Evolutionary conservation across 2,113 vertebrate genomes (phyloP).

Genomic region (Hylia prasina): DNA sequence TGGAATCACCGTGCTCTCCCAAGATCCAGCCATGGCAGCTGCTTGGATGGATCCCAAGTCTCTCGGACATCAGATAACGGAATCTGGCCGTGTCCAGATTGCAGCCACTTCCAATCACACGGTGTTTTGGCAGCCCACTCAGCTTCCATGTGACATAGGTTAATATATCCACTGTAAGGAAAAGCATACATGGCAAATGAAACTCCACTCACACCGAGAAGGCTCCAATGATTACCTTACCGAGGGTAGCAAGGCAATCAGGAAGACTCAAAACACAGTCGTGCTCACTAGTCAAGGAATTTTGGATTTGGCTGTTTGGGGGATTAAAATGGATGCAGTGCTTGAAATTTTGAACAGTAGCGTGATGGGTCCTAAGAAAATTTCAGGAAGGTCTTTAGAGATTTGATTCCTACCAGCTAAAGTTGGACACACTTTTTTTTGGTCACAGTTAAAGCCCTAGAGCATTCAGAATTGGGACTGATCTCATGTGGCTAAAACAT

Average conservation of each 20-base stretch:
- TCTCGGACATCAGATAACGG: constrained; percentile 89
- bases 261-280: background rate
- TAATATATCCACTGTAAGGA: constrained; percentile 86
- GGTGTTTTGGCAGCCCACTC: constrained; percentile 93
- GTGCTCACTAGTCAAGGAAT: background rate
- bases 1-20: constrained; percentile 96
- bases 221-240: background rate
- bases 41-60: constrained; percentile 86
- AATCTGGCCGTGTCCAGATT: constrained; percentile 97
- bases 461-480: background rate
- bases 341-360: background rate
- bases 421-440: background rate
- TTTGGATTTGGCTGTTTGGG: background rate
- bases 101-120: constrained; percentile 95
- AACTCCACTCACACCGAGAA: background rate
- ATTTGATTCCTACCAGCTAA: background rate
- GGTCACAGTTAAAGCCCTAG: background rate
- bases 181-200: background rate
- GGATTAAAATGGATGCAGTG: background rate
- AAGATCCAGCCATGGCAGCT: constrained; percentile 97
- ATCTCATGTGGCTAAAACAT: background rate
- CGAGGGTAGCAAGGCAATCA: background rate
- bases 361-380: background rate
- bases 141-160: constrained; percentile 98
- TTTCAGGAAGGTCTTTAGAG: background rate